Percentiles rank a stretch among this genome's conserved stretches.
phyloP scores from a whole-genome alignment of 2,888 invertebrate genomes.

The Macrophya alboannulata region DNA sequence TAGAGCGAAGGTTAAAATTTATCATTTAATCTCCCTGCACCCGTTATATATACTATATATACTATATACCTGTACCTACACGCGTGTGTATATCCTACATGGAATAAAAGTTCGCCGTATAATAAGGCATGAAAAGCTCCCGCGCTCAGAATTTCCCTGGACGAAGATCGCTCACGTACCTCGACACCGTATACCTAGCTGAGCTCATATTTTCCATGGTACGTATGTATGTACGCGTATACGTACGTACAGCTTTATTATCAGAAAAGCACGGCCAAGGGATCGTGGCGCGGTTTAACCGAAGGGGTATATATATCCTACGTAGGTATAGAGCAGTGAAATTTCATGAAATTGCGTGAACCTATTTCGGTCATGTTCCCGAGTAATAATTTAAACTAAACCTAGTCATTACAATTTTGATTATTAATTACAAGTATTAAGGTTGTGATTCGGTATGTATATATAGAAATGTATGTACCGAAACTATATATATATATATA shows the following conservation, averaged over 20 bases:
- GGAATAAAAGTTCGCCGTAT: slow-evolving; percentile 22
- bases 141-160: slow-evolving; percentile 15
- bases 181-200: slow-evolving; percentile 12
- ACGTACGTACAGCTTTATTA: slow-evolving; percentile 10
- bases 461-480: slow-evolving; percentile 58
- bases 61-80: neutral
- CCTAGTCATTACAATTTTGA: slow-evolving; percentile 62
- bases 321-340: neutral
- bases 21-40: slow-evolving; percentile 28
- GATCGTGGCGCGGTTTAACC: neutral
- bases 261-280: neutral
- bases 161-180: slow-evolving; percentile 19
- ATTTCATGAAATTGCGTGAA: neutral
- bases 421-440: slow-evolving; percentile 75
- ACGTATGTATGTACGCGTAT: slow-evolving; percentile 4
- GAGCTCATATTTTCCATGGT: neutral
- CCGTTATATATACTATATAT: slow-evolving; percentile 8
- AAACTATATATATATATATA: slow-evolving; percentile 60
- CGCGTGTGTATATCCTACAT: neutral
- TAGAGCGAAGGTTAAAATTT: neutral
- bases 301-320: neutral
- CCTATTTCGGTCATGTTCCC: slow-evolving; percentile 17
- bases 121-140: slow-evolving; percentile 23
- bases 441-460: slow-evolving; percentile 74
- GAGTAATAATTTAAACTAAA: slow-evolving; percentile 26